Conservation (phyloP, 1,140 invertebrate species). For the Plectus sambesii region DNA sequence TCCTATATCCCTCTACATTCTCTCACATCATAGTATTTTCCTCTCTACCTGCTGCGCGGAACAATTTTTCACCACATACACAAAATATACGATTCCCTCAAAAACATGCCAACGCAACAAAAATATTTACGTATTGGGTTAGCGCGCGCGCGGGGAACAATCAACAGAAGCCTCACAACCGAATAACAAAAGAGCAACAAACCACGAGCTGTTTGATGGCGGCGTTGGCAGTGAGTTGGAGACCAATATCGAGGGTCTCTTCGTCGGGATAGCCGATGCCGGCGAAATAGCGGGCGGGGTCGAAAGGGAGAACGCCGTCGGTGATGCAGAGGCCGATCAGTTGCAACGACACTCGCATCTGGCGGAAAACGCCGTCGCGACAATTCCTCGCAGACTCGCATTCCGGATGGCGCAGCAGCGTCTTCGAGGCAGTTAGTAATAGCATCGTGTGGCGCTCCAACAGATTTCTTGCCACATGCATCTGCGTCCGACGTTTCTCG, state of each 20-base stretch:
- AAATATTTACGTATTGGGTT: too few species aligned
- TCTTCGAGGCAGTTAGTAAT: slow-evolving; percentile 76
- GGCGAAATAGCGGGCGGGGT: slow-evolving; percentile 28
- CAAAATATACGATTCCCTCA: too few species aligned
- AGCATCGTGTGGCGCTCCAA: slow-evolving; percentile 94
- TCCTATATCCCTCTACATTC: too few species aligned
- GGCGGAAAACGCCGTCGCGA: slow-evolving; percentile 71
- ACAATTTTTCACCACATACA: too few species aligned
- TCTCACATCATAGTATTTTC: too few species aligned
- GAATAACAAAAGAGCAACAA: too few species aligned
- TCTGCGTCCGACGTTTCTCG: slow-evolving; percentile 81
- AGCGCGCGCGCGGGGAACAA: too few species aligned
- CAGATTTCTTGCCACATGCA: slow-evolving; percentile 64
- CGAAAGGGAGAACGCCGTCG: slow-evolving; percentile 62
- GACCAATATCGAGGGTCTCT: slow-evolving; percentile 46
- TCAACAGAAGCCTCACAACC: too few species aligned
- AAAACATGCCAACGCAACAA: too few species aligned
- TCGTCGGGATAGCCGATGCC: slow-evolving; percentile 32
- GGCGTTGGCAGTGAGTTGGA: slow-evolving; percentile 59
- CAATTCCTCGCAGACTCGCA: slow-evolving; percentile 81
- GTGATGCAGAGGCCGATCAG: slow-evolving; percentile 92
- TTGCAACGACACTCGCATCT: slow-evolving; percentile 87
- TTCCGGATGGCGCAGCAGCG: slow-evolving; percentile 84
- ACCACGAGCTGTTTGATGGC: slow-evolving; percentile 67
- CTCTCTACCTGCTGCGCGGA: too few species aligned